These are phyloP conservation scores for Chrysolina americana DNA, from an alignment of 2,888 invertebrate genomes.

Conservation along the genomic window DNA sequence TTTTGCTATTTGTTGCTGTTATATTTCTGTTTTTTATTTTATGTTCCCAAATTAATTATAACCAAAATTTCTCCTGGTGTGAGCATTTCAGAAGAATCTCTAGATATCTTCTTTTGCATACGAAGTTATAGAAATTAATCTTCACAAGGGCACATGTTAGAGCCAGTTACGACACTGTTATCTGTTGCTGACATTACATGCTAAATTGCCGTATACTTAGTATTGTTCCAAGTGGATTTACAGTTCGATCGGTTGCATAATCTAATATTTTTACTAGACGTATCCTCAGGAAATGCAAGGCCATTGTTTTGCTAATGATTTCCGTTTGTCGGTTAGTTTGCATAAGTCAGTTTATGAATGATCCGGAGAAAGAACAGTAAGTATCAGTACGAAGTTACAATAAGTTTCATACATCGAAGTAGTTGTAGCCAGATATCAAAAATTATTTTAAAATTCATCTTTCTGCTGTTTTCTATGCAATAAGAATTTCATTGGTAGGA, in stretches of 20 bases:
- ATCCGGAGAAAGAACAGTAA: not conserved
- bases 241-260: slow-evolving; percentile 21
- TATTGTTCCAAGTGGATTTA: slow-evolving; percentile 4
- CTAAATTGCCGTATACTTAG: not conserved
- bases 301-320: slow-evolving; percentile 35
- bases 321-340: slow-evolving; percentile 7
- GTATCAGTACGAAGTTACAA: not conserved
- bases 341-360: not conserved
- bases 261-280: not conserved
- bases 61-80: no score
- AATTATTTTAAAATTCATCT: no score
- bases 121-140: no score
- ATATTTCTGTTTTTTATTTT: no score
- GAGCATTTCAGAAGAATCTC: no score
- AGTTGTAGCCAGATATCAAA: no score
- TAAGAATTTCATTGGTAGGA: no score
- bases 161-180: not conserved
- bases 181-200: not conserved
- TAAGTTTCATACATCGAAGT: not conserved
- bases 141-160: no score
- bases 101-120: no score
- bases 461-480: no score
- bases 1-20: no score
- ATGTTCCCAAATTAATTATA: no score
- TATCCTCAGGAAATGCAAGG: slow-evolving; percentile 35